Evolutionary conservation across 1,140 invertebrate species (phyloP), one percentile per base, ranked within the genome.

Genomic region (Trichonephila inaurata): DNA sequence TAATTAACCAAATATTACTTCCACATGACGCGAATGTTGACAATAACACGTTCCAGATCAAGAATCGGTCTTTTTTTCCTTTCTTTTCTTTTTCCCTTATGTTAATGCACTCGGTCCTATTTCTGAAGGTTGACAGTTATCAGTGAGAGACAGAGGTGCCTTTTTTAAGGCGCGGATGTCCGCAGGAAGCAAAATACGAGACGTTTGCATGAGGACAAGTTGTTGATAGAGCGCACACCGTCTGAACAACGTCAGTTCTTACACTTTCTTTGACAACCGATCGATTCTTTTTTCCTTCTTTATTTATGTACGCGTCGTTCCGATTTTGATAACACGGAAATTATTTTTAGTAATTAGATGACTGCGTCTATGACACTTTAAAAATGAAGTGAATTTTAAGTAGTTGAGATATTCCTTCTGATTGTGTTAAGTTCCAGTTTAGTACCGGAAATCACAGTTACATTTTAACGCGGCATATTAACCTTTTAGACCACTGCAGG

Each of bases 111-210:
- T 10, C 51, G 28, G 72, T 77, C 72, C 72, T 77, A 77, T 77
- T 77, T 40, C 24, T 77, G 72, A 77, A 77, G 72, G 72, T 40
- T 77, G 72, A 28, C 72, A 33, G 72, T 77, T 77, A 77, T 77
- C 72, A 77, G 72, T 28, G 4, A 18, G 28, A 77, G 33, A 77
- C 72, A 58, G 82, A n/a, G 72, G 72, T 40, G 28, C 72, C 28
- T 72, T 87, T 87, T 87, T 87, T 64, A 58, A 64, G 60, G 28
- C 61, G 61, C 85, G 85, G 85, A 87, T 64, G 85, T 87, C 85
- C 85, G 85, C 24, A 87, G 85, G 85, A 87, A 87, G 85, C 19
- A 40, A 7, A n/a, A 7, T 2, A 28, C 72, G 72, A 77, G 72
- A 77, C 72, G 72, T 5, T 64, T 16, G 5, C 1, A 21, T 6